A percentile compares a stretch with the other conserved stretches of the same genome.
Evolutionary conservation across 2,888 invertebrate species (phyloP).

Genomic region (Tromatobia lineatoria): DNA sequence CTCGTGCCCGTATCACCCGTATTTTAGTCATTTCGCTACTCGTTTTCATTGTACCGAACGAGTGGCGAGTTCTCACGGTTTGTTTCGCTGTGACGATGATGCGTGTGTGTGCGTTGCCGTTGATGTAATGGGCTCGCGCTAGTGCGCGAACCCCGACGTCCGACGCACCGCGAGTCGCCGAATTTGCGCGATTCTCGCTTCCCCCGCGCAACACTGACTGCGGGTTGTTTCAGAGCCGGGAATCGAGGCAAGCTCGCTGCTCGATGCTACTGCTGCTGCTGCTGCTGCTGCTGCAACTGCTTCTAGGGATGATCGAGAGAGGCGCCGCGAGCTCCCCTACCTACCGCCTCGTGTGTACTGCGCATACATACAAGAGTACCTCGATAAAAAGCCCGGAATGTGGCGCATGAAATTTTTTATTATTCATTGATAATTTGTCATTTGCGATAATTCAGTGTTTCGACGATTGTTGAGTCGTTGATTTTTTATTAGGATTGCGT

Average conservation of each 20-base stretch:
- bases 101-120: constrained; percentile 4
- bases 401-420: too few relatives aligned
- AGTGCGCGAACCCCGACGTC: constrained; percentile 55
- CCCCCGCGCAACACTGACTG: constrained; percentile 59
- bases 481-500: too few relatives aligned
- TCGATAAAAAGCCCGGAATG: background rate
- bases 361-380: background rate
- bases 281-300: constrained; percentile 15
- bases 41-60: constrained; percentile 7
- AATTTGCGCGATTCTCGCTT: constrained; percentile 52
- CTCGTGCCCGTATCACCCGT: constrained; percentile 31
- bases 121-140: constrained; percentile 52
- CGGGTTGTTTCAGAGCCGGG: constrained; percentile 58
- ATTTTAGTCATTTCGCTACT: constrained; percentile 29
- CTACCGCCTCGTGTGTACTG: constrained; percentile 35
- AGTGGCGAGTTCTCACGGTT: background rate
- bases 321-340: constrained; percentile 25
- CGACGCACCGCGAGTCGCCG: constrained; percentile 51
- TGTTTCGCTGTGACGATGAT: background rate
- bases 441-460: too few relatives aligned
- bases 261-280: constrained; percentile 20
- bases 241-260: constrained; percentile 34
- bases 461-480: too few relatives aligned
- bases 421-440: too few relatives aligned
- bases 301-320: constrained; percentile 32